Percentiles rank a stretch among this genome's conserved stretches.
Evolutionary conservation across 2,113 vertebrate species (phyloP).

Genomic region (Saccopteryx bilineata): DNA sequence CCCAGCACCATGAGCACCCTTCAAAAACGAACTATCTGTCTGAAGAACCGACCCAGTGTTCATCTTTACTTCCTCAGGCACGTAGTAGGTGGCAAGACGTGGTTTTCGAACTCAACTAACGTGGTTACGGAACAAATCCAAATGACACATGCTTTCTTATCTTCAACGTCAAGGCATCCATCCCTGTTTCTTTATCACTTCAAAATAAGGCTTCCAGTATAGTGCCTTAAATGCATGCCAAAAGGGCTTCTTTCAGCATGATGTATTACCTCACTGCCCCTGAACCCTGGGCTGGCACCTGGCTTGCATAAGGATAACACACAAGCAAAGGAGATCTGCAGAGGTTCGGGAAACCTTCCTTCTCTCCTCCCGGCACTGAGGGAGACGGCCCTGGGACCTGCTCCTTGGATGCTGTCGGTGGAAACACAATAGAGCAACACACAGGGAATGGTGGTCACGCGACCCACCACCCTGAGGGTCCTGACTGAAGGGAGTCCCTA

Average conservation of each 20-base stretch:
- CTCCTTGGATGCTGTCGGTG: background rate
- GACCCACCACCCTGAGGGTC: background rate
- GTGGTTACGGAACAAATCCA: background rate
- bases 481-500: background rate
- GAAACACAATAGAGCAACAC: background rate
- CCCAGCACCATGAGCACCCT: background rate
- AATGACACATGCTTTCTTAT: background rate
- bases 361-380: background rate
- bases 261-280: background rate
- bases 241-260: background rate
- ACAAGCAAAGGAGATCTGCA: background rate
- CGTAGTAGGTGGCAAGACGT: background rate
- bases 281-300: background rate
- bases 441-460: background rate
- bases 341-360: background rate
- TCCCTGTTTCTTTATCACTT: slow-evolving; percentile 25
- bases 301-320: background rate
- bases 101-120: background rate
- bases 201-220: background rate
- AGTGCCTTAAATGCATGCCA: background rate
- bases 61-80: background rate
- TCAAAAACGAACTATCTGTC: background rate
- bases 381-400: background rate
- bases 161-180: slow-evolving; percentile 11
- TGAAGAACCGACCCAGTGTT: background rate